Percentiles rank a stretch among this genome's conserved stretches.
These are phyloP conservation scores for Diarsia dahlii DNA, from an alignment of 2,888 invertebrate genomes.

Conservation along the genomic window DNA sequence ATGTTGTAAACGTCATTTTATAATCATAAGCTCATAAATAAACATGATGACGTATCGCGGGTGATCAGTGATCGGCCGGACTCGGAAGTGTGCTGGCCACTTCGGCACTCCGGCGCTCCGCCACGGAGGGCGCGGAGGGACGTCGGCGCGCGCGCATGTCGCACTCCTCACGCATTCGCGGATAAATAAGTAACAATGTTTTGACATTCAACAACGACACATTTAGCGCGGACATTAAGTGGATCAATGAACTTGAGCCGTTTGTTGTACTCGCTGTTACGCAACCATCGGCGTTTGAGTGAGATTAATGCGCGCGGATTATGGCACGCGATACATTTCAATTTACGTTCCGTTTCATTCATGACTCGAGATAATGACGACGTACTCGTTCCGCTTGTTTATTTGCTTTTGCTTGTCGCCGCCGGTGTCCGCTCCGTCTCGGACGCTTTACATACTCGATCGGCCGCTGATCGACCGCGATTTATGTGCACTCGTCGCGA, in stretches of 20 bases:
- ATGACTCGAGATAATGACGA: conserved; percentile 88
- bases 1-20: conserved; percentile 89
- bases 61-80: conserved; percentile 71
- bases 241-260: conserved; percentile 91
- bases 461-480: conserved; percentile 59
- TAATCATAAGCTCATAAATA: conserved; percentile 90
- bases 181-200: conserved; percentile 88
- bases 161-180: conserved; percentile 77
- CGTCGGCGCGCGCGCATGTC: conserved; percentile 75
- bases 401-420: conserved; percentile 79
- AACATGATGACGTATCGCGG: conserved; percentile 86
- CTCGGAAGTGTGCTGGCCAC: conserved; percentile 73
- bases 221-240: conserved; percentile 89
- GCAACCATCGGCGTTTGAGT: conserved; percentile 89
- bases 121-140: conserved; percentile 22
- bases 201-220: conserved; percentile 90
- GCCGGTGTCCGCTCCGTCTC: conserved; percentile 63
- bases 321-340: conserved; percentile 91
- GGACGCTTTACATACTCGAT: conserved; percentile 76
- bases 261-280: conserved; percentile 86
- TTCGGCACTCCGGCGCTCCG: conserved; percentile 58
- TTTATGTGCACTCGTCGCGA: conserved; percentile 44
- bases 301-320: conserved; percentile 90
- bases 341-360: conserved; percentile 90
- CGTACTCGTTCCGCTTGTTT: conserved; percentile 84